phyloP scores from a whole-genome alignment of 30 jellyfish, hydroid and myxozoan genomes.

The Aurelia sp. region DNA sequence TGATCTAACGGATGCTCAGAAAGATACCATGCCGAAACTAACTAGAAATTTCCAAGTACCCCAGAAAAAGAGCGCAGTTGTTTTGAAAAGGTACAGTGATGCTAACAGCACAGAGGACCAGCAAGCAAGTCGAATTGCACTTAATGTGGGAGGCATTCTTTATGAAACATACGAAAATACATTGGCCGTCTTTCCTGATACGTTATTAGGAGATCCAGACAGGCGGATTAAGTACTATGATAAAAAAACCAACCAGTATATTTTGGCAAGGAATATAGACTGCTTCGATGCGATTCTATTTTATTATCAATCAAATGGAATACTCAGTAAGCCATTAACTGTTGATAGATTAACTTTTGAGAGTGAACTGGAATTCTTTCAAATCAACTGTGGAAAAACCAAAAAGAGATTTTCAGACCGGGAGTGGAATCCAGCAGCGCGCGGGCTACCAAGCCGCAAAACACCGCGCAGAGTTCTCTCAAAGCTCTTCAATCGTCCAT shows the following conservation, averaged over 20 bases:
- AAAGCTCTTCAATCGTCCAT: conserved; percentile 39
- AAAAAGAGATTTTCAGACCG: conserved; percentile 25
- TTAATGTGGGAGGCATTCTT: conserved; percentile 38
- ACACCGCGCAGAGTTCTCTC: conserved; percentile 39
- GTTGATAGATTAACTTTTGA: conserved; percentile 62
- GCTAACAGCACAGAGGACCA: too few relatives aligned
- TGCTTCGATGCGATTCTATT: conserved; percentile 83
- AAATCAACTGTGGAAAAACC: conserved; percentile 10
- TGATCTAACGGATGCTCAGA: too few relatives aligned
- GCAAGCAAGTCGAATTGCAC: conserved; percentile 2
- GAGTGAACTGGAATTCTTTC: conserved; percentile 70
- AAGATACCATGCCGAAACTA: too few relatives aligned
- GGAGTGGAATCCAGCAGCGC: conserved; percentile 3
- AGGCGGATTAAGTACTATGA: conserved; percentile 59
- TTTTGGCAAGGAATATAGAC: conserved; percentile 48
- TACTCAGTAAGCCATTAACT: conserved; percentile 63
- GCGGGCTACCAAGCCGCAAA: neutral
- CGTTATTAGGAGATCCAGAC: conserved; percentile 76
- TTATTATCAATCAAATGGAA: conserved; percentile 87
- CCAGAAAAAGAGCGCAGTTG: too few relatives aligned
- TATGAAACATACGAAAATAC: conserved; percentile 48
- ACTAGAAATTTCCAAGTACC: too few relatives aligned
- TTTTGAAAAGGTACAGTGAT: too few relatives aligned
- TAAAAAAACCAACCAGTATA: conserved; percentile 18
- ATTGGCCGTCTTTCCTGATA: conserved; percentile 64